These are phyloP conservation scores for Porites lutea DNA, from an alignment of 64 coral and sea anemone genomes.

Conservation along the genomic window DNA sequence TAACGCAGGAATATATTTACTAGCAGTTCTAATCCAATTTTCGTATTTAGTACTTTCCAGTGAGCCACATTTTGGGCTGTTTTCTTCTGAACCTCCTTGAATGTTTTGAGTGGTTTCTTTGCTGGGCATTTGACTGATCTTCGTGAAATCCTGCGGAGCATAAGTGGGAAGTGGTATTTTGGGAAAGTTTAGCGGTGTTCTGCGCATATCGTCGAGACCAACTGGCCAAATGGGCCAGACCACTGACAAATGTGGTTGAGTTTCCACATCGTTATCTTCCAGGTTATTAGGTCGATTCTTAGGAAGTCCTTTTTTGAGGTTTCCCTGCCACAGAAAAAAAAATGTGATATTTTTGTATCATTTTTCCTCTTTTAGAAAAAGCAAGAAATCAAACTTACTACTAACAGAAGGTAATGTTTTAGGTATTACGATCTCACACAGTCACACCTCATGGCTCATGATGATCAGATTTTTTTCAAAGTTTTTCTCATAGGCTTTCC, in stretches of 20 bases:
- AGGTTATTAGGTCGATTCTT: not conserved
- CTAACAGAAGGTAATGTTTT: no score
- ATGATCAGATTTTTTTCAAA: no score
- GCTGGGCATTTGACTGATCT: not conserved
- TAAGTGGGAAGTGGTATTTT: not conserved
- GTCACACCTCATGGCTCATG: no score
- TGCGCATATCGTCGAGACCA: slow-evolving; percentile 5
- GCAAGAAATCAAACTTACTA: no score
- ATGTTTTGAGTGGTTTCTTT: not conserved
- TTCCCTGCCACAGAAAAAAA: not conserved
- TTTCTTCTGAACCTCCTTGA: not conserved
- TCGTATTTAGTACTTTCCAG: not conserved
- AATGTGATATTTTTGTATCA: no score
- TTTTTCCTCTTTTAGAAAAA: no score
- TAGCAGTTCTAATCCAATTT: not conserved
- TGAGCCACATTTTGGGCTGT: not conserved
- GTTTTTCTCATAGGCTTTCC: no score
- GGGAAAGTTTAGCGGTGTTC: not conserved
- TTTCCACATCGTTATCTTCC: not conserved
- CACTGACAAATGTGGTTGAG: not conserved
- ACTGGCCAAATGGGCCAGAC: slow-evolving; percentile 45
- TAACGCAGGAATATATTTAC: slow-evolving; percentile 6
- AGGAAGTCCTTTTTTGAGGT: not conserved
- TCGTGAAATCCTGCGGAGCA: not conserved
- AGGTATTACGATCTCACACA: no score